Evolutionary conservation across 1,140 invertebrate species (phyloP).

Genomic region (Temnothorax curvispinosus): DNA sequence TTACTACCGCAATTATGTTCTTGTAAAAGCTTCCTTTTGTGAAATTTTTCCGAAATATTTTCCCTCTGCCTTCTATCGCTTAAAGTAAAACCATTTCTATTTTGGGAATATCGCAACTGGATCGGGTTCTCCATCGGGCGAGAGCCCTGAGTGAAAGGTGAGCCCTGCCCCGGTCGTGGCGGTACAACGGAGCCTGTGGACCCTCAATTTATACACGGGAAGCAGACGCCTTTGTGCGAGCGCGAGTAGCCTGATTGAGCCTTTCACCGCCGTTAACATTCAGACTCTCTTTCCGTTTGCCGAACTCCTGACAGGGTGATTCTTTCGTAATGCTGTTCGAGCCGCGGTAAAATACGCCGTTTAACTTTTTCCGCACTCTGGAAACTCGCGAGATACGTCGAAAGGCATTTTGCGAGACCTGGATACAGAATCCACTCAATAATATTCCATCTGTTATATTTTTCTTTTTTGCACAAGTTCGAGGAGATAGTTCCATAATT

Average conservation of each 20-base stretch:
- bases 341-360: not conserved
- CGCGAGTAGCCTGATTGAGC: not conserved
- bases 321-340: slow-evolving; percentile 9
- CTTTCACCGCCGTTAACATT: slow-evolving; percentile 36
- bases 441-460: not conserved
- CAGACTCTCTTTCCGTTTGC: not conserved
- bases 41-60: not conserved
- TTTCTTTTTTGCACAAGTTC: not conserved
- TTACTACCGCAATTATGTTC: not conserved
- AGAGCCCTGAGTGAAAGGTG: slow-evolving; percentile 40
- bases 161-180: not conserved
- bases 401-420: not conserved
- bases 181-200: not conserved
- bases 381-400: not conserved
- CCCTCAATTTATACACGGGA: slow-evolving; percentile 45
- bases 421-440: not conserved
- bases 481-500: not conserved
- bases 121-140: not conserved
- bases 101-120: slow-evolving; percentile 15
- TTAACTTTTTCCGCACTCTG: not conserved
- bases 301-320: not conserved
- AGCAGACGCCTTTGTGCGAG: slow-evolving; percentile 49
- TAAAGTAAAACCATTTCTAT: not conserved
- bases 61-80: not conserved
- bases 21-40: not conserved